These are phyloP conservation scores for Hypsopygia costalis DNA, from an alignment of 2,888 invertebrate species.

Conservation along the genomic window DNA sequence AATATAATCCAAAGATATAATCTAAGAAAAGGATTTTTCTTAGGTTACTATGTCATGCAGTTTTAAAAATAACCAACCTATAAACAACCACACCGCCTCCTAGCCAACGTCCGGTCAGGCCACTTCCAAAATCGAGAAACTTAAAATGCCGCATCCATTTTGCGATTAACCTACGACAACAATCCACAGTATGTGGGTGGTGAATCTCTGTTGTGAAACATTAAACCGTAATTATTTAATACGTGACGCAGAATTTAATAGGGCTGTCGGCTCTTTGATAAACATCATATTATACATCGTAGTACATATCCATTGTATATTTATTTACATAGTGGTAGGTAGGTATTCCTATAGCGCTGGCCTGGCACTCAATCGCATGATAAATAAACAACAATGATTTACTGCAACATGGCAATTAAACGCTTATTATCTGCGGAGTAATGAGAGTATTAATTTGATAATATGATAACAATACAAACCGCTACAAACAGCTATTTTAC, in stretches of 20 bases:
- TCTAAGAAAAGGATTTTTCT: too few relatives aligned
- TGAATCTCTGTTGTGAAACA: constrained; percentile 44
- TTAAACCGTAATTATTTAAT: constrained; percentile 41
- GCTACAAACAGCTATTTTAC: too few relatives aligned
- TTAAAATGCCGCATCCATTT: constrained; percentile 17
- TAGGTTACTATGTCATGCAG: too few relatives aligned
- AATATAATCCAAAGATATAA: too few relatives aligned
- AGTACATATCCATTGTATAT: constrained; percentile 13
- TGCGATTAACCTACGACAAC: constrained; percentile 23
- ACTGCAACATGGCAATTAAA: constrained; percentile 32
- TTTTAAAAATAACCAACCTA: too few relatives aligned
- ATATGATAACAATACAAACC: constrained; percentile 6
- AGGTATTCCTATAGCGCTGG: background rate
- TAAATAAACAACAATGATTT: constrained; percentile 24
- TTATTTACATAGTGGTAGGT: background rate
- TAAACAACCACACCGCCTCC: too few relatives aligned
- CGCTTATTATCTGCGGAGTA: constrained; percentile 28
- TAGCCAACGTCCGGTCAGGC: too few relatives aligned
- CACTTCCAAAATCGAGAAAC: too few relatives aligned
- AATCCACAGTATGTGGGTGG: constrained; percentile 36
- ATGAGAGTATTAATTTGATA: constrained; percentile 12
- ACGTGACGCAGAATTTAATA: constrained; percentile 43
- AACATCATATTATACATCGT: background rate
- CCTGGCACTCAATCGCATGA: constrained; percentile 24
- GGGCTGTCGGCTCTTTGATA: constrained; percentile 23